These are phyloP conservation scores for Naja naja DNA, from an alignment of 2,113 vertebrate species.

Conservation along the genomic window DNA sequence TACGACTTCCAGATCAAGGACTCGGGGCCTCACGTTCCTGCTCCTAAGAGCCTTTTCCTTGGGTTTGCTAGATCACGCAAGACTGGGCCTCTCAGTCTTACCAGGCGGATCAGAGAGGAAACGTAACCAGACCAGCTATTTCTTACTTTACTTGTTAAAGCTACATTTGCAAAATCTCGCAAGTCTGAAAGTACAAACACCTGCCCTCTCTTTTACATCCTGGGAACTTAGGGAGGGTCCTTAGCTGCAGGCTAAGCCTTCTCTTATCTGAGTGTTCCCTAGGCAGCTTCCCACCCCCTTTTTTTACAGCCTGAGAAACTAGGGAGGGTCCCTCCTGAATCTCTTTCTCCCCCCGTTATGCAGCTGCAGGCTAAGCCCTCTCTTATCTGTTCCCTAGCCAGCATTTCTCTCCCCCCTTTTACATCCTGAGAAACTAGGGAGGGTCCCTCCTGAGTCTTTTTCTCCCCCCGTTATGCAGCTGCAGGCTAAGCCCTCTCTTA, in stretches of 20 bases:
- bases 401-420: too few relatives aligned
- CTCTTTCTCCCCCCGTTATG: too few relatives aligned
- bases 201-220: background rate
- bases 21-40: background rate
- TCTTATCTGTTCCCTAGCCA: too few relatives aligned
- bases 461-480: background rate
- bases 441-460: background rate
- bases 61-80: background rate
- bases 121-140: background rate
- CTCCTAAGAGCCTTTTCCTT: background rate
- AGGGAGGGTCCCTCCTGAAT: too few relatives aligned
- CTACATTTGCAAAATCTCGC: background rate
- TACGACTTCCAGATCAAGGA: background rate
- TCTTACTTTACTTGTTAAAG: background rate
- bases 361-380: too few relatives aligned
- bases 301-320: too few relatives aligned
- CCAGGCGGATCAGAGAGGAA: background rate
- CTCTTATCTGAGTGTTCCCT: too few relatives aligned
- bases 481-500: background rate
- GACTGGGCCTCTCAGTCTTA: background rate
- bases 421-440: too few relatives aligned
- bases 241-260: too few relatives aligned
- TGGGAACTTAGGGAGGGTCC: background rate
- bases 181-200: background rate
- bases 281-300: too few relatives aligned